Conservation (phyloP, 1,140 invertebrate species). For the Batillaria attramentaria region DNA sequence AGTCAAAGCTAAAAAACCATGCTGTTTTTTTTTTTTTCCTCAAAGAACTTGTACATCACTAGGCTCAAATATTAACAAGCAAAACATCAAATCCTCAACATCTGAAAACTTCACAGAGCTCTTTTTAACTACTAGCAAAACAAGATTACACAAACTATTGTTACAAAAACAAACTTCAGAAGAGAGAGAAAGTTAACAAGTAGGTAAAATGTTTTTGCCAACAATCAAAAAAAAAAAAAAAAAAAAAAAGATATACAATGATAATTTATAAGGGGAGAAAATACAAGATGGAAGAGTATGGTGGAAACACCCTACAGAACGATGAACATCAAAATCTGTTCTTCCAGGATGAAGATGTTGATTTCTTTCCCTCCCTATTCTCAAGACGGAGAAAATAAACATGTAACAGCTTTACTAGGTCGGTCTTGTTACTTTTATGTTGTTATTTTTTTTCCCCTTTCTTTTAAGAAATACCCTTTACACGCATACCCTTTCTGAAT, state of each 20-base stretch:
- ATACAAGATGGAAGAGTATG: background rate
- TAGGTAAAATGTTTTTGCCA: background rate
- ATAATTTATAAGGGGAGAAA: background rate
- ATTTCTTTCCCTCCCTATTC: background rate
- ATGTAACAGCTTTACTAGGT: too few species aligned
- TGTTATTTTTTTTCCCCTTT: too few species aligned
- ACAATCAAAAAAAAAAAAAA: conserved; percentile 11
- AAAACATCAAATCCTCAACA: conserved; percentile 15
- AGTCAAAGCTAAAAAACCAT: background rate
- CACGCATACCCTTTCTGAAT: too few species aligned
- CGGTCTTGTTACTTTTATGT: too few species aligned
- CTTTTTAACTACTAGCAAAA: background rate
- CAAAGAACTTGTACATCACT: background rate
- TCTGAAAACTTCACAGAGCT: background rate
- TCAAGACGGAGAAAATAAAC: background rate
- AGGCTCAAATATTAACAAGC: too few species aligned
- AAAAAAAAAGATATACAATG: background rate
- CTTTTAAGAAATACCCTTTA: too few species aligned
- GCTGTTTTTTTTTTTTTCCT: background rate
- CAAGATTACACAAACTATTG: conserved; percentile 4
- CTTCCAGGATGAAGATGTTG: background rate
- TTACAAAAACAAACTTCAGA: background rate
- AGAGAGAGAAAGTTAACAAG: background rate
- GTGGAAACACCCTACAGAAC: background rate
- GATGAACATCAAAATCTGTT: background rate